Base-by-base conservation (phyloP, 2,888 invertebrate species). In the Orthonevra nobilis region DNA sequence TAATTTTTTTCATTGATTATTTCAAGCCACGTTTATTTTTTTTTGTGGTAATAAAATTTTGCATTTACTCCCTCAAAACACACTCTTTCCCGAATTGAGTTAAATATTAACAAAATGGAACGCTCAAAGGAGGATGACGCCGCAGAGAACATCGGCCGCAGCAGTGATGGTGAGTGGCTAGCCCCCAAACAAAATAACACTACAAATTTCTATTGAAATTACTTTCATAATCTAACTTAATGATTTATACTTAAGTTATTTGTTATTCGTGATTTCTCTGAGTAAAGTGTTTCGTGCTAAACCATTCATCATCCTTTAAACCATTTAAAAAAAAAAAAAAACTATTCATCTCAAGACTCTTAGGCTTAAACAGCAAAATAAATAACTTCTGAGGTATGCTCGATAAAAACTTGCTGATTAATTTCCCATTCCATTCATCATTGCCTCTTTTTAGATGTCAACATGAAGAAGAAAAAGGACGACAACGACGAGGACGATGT, bases 341-440 rank as follows among this genome's bases (percentile, higher is more conserved):
- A 10, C 14, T 23, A 44, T 34, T 26, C 34, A 58, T 40, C 36
- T 58, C 50, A 63, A 72, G 48, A 58, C 36, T 30, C 38, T 52
- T 74, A 69, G 52, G 60, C 68, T 75, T 61, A 61, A 74, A 54
- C 54, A 56, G 63, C 52, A 48, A 69, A n/a, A 56, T 56, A 75
- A 52, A 60, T 69, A 75, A 54, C 56, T 72, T 60, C 46, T 66
- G 72, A 77, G 77, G 77, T 77, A 77, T 72, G 77, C 26, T 26
- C 52, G 2, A 42, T 34, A 58, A 6, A 42, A 1, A 36, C 38
- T 72, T 66, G 46, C 60, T 42, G 32, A 77, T 66, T 66, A 77
- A 77, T 72, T 64, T 77, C 10, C 58, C 46, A 64, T 56, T 44
- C 72, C 58, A 77, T 77, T 77, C 72, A 77, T 72, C 64, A 72